Evolutionary conservation across 2,113 vertebrate species (phyloP), one percentile per base, ranked within the genome.

Genomic region (Hypanus sabinus): DNA sequence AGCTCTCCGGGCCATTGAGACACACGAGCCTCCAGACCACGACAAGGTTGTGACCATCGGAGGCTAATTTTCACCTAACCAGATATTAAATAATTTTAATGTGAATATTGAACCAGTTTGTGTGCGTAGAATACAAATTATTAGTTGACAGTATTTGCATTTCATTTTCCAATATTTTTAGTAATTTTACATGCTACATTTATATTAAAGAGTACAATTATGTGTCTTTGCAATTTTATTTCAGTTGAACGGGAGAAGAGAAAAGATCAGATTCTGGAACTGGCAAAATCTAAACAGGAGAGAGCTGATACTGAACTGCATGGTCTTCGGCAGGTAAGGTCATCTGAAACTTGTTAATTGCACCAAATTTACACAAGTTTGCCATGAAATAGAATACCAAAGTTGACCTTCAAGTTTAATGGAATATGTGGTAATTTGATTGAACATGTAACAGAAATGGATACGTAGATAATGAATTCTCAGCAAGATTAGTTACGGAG

Each of bases 231-330:
- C 10, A 38, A 57, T 73, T 77, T 87, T 33, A 62, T 24, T 55
- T 94, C 96, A 99, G 98, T 95, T 62, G 98, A 98, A 95, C 97
- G 96, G 93, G 97, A 97, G 62, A 96, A 95, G 94, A 97, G 98
- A 94, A 98, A 97, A 94, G 97, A 98, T 24, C 97, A 98, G 24
- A 96, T 99, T 81, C 97, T 98, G 79, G 96, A 97, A 1, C 95
- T 97, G 20, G 95, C 97, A 57, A 97, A 96, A 94, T 98, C 98
- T 10, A 98, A 98, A 94, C 98, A 98, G 94, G 96, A 96, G 0
- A 95, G 97, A 60, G 97, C 96, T 1, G 96, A 96, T n/a, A 95
- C 96, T 0, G 97, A 98, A 65, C 96, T 98, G 0, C 96, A 95
- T 85, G 97, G 95, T 94, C 95, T 98, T 81, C 95, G 95, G 30